Base-by-base conservation (phyloP, 2,888 invertebrate species). In the Ptychoptera contaminata region DNA sequence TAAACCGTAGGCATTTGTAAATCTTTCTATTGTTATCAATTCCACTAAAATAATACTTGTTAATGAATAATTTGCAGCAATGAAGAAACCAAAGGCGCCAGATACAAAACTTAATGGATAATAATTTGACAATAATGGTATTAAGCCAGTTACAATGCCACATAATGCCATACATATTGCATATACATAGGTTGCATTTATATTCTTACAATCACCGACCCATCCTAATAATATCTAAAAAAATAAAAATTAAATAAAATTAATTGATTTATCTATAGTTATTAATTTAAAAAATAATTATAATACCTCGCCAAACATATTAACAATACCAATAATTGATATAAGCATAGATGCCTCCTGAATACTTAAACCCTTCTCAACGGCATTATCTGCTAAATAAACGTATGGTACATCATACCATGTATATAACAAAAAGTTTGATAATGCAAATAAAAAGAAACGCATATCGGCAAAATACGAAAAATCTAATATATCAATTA, bases 331-430 rank as follows among this genome's bases (percentile, higher is more conserved):
- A 54, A 93, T 85, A 43, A 87, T 75, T 10, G 88, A 84, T 49
- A 92, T 84, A 46, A 93, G 72, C 65, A 82, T 81, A 2, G 87
- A 84, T 0, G 82, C 74, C 55, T 81, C 77, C 7, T 76, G 74
- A 55, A 82, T 78, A 49, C 73, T 72, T 60, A 78, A 79, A 16
- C 84, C 84, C 62, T 79, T 70, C 56, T 74, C 73, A 37, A 76
- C 72, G 9, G 82, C 85, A 60, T 79, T 77, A 60, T 92, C 91
- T 2, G 84, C 78, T 51, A 91, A 73, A 68, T 88, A 93, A 53
- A 93, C 83, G 63, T 93, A 93, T 2, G 91, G 90, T 45, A 92
- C 86, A 62, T 93, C 92, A 65, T 85, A 85, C 84, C 91, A 91
- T 56, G 85, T 81, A 69, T 92, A 92, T 50, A 93, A 71, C 16